phyloP scores from a whole-genome alignment of 92 coral and sea anemone genomes.

The Chrysogorgia sp. region DNA sequence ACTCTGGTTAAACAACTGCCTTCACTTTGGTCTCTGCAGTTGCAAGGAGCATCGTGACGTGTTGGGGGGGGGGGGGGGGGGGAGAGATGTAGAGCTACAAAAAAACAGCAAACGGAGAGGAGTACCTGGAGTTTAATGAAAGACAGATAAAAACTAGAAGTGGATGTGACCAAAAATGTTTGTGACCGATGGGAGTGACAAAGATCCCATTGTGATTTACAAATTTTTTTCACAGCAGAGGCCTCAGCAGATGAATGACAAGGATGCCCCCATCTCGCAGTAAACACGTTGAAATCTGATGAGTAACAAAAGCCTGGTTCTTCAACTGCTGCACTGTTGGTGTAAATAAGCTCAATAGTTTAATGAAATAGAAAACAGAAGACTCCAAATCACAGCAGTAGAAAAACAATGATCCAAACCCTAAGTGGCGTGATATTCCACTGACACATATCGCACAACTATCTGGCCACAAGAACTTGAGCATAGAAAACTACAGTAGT shows the following conservation, averaged over 20 bases:
- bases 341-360: constrained; percentile 20
- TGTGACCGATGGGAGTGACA: constrained; percentile 49
- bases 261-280: constrained; percentile 57
- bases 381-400: constrained; percentile 39
- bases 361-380: constrained; percentile 30
- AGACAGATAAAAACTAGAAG: constrained; percentile 46
- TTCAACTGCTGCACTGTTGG: constrained; percentile 20
- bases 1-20: constrained; percentile 45
- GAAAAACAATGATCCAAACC: constrained; percentile 27
- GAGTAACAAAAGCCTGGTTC: constrained; percentile 34
- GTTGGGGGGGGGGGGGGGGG: constrained; percentile 28
- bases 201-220: constrained; percentile 47
- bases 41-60: constrained; percentile 11
- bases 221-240: constrained; percentile 58
- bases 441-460: constrained; percentile 26
- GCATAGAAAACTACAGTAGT: constrained; percentile 49
- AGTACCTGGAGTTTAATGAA: constrained; percentile 58
- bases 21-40: constrained; percentile 43
- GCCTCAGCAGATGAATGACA: constrained; percentile 54
- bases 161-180: constrained; percentile 39
- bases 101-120: constrained; percentile 33
- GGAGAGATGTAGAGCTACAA: constrained; percentile 25
- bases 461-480: constrained; percentile 38
- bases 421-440: constrained; percentile 25
- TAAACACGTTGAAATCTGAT: constrained; percentile 25